Conservation (phyloP, 2,888 invertebrate genomes). For the Pantelozetes paolii region DNA sequence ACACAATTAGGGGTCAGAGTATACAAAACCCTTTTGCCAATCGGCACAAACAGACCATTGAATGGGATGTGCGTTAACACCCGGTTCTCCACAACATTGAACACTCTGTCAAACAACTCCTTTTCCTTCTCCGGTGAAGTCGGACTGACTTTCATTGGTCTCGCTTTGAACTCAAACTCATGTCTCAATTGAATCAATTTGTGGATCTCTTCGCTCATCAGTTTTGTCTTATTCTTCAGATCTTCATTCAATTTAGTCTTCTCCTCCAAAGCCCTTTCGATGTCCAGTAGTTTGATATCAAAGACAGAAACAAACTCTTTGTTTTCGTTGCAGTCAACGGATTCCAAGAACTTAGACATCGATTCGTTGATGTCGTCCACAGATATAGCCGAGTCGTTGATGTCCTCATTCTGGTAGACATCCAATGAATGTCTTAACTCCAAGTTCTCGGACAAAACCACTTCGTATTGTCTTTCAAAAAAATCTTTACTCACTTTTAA, state of each 20-base stretch:
- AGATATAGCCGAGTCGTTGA: not conserved
- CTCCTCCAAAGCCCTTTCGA: conserved; percentile 25
- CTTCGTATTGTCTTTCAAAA: not conserved
- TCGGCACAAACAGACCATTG: not conserved
- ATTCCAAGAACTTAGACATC: conserved; percentile 11
- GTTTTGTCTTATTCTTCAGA: not conserved
- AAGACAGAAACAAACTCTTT: conserved; percentile 15
- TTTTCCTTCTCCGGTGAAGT: too few relatives aligned
- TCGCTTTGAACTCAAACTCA: conserved; percentile 7
- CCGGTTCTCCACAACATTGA: not conserved
- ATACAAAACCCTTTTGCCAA: not conserved
- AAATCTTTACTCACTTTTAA: not conserved
- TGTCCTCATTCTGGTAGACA: not conserved
- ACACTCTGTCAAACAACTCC: not conserved
- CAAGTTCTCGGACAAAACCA: not conserved
- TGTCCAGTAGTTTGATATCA: conserved; percentile 2
- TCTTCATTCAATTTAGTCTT: conserved; percentile 28
- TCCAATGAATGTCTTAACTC: conserved; percentile 1
- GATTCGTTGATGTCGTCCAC: conserved; percentile 18
- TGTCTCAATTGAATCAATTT: not conserved
- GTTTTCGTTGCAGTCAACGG: not conserved
- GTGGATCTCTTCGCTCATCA: conserved; percentile 25
- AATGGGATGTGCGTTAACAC: conserved; percentile 9
- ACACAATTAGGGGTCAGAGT: too few relatives aligned
- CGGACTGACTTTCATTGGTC: not conserved